phyloP scores from a whole-genome alignment of 1,140 invertebrate genomes.

The Anagrus nilaparvatae region DNA sequence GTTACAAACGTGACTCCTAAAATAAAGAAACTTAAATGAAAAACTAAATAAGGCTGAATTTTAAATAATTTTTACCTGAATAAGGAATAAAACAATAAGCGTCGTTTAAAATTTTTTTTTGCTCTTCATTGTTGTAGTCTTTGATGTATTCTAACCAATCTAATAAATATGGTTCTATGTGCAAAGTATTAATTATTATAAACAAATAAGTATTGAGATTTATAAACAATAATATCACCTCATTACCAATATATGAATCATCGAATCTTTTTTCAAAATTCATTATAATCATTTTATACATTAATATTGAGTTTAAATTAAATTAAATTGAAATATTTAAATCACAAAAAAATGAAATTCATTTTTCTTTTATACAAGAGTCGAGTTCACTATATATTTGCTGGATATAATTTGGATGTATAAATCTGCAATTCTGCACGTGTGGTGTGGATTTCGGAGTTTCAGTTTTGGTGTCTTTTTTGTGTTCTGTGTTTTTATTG shows the following conservation, averaged over 20 bases:
- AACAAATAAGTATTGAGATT: constrained; percentile 1
- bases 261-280: constrained; percentile 19
- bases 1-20: constrained; percentile 23
- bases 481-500: too few species aligned
- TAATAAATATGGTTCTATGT: constrained; percentile 22
- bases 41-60: background rate
- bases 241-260: constrained; percentile 23
- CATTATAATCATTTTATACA: background rate
- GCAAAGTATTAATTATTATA: constrained; percentile 1
- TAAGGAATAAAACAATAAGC: constrained; percentile 24
- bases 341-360: too few species aligned
- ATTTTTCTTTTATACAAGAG: too few species aligned
- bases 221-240: background rate
- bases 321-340: too few species aligned
- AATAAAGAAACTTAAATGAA: constrained; percentile 4
- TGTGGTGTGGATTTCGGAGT: too few species aligned
- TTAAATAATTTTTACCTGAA: constrained; percentile 21
- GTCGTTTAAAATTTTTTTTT: constrained; percentile 14
- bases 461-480: too few species aligned
- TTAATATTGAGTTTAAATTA: too few species aligned
- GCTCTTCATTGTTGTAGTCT: constrained; percentile 18
- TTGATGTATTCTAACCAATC: constrained; percentile 27
- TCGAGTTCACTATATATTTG: too few species aligned
- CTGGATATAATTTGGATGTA: too few species aligned
- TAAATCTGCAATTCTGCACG: too few species aligned